These are phyloP conservation scores for Empidonax alnorum DNA, from an alignment of 2,113 vertebrate genomes.

Conservation along the genomic window DNA sequence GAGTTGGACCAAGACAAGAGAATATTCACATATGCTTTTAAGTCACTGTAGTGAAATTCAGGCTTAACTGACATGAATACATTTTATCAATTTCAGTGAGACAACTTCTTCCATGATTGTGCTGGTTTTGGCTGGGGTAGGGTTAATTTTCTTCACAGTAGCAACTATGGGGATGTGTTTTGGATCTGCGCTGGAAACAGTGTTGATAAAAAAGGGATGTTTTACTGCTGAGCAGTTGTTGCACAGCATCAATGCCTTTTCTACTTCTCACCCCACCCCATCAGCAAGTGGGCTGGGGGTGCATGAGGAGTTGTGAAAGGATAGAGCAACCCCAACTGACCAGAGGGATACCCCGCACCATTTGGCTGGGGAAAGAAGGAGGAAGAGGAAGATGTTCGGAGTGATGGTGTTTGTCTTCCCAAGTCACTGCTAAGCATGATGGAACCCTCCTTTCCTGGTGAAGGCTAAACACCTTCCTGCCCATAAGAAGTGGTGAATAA, in stretches of 20 bases:
- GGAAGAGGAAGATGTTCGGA: not conserved
- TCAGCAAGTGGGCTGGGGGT: not conserved
- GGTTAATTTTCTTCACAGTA: not conserved
- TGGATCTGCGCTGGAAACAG: not conserved
- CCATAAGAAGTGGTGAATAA: not conserved
- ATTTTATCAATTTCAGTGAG: not conserved
- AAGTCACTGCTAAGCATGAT: rapidly evolving
- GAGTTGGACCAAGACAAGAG: not conserved
- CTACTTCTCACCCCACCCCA: not conserved
- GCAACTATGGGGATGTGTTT: not conserved
- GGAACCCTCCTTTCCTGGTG: not conserved
- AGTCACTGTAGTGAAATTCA: not conserved
- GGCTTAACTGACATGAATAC: not conserved
- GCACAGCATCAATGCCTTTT: not conserved
- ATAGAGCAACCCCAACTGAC: not conserved
- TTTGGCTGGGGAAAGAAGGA: not conserved
- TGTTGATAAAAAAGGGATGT: not conserved
- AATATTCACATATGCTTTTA: not conserved
- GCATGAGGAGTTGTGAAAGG: not conserved
- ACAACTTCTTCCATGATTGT: not conserved
- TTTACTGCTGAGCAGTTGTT: not conserved
- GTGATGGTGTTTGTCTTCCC: not conserved
- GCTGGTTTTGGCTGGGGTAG: not conserved
- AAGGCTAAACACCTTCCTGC: not conserved
- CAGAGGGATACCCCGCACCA: not conserved